Base-by-base conservation (phyloP, 2,888 invertebrate species). In the Scrobipalpa costella region DNA sequence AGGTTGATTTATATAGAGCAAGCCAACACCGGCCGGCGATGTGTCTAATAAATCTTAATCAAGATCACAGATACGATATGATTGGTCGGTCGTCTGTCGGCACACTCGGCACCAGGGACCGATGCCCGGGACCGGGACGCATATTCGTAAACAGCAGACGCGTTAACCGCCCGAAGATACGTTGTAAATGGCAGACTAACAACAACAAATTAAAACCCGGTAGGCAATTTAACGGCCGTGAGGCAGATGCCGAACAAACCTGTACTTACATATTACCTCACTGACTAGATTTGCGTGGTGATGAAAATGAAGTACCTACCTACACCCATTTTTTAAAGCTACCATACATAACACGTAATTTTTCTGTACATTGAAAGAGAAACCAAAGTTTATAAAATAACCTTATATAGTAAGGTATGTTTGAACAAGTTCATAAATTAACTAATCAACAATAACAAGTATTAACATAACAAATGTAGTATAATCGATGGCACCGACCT, bases 1-100 rank as follows among this genome's bases (percentile, higher is more conserved):
- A 66, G 64, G 64, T 66, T 70, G 69, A 72, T 27, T 27, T 27
- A 27, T 27, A 77, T 72, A 77, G 76, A 79, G 74, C 78, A 78
- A 73, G 76, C 77, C 79, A 79, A 73, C 80, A 73, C 71, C 71
- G 75, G 73, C 71, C 71, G 75, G 73, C 78, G 80, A 79, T 83
- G 77, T 77, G 82, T 77, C 84, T 77, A 86, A 89, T 89, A 89
- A 89, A 89, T 89, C 88, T 89, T 83, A 86, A 89, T 89, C 89
- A 88, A 87, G 89, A 89, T 89, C 75, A 70, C 72, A 75, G 86
- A 83, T 81, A 80, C 78, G 86, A 86, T 87, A 78, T 77, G 79
- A 79, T 77, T 75, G 77, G 77, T 79, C 79, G 86, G 85, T 86
- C 84, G 77, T 79, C 78, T 86, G 85, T 86, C 84, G 84, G 85